These are phyloP conservation scores for Corynorhinus townsendii DNA, from an alignment of 2,113 vertebrate genomes.

Conservation along the genomic window DNA sequence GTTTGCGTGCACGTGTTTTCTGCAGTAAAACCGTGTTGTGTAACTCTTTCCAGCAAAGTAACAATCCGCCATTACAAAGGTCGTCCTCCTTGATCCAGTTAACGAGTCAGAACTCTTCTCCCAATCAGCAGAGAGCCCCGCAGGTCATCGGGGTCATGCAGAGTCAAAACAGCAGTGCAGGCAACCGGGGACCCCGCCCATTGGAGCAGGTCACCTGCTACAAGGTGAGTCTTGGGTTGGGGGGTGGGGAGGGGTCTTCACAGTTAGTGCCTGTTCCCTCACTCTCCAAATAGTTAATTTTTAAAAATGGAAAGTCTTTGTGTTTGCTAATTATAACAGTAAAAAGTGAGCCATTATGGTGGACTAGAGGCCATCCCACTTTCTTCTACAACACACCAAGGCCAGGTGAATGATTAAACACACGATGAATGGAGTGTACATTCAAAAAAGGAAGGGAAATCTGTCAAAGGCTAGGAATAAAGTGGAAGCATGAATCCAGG, in stretches of 20 bases:
- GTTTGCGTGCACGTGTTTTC: constrained; percentile 71
- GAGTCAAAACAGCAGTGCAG: constrained; percentile 87
- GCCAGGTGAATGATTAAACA: background rate
- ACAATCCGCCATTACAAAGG: constrained; percentile 77
- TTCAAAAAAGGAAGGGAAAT: background rate
- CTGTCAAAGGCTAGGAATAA: background rate
- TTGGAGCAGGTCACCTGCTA: constrained; percentile 99
- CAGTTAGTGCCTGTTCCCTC: background rate
- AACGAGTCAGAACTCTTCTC: constrained; percentile 87
- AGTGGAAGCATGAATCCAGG: background rate
- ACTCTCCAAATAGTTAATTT: background rate
- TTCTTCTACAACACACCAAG: background rate
- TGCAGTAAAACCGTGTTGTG: constrained; percentile 75
- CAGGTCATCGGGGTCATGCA: constrained; percentile 86
- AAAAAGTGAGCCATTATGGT: background rate
- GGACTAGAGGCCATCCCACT: background rate
- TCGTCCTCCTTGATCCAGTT: constrained; percentile 90
- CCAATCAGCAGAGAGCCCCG: constrained; percentile 86
- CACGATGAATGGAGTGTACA: background rate
- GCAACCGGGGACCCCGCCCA: constrained; percentile 92
- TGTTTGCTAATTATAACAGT: background rate
- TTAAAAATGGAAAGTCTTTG: background rate
- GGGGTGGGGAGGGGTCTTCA: background rate
- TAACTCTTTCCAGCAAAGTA: constrained; percentile 81
- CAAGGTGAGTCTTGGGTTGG: constrained; percentile 84